Evolutionary conservation across 2,113 vertebrate species (phyloP).

Genomic region (Laterallus jamaicensis): DNA sequence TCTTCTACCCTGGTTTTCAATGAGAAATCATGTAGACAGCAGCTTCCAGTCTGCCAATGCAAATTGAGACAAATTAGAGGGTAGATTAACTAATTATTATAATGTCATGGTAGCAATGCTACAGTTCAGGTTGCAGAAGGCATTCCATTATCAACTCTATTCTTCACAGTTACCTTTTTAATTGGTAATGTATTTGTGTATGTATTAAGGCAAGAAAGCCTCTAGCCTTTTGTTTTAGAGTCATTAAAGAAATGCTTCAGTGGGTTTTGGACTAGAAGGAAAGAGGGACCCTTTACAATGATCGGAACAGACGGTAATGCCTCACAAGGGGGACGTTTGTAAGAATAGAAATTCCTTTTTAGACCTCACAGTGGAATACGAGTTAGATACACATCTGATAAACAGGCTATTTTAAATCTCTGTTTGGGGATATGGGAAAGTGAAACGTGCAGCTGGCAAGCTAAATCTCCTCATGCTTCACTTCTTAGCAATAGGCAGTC

Average conservation of each 20-base stretch:
- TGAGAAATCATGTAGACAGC: background rate
- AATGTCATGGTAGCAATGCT: background rate
- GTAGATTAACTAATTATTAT: slow-evolving; percentile 52
- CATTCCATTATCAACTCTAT: slow-evolving; percentile 18
- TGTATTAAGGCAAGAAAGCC: slow-evolving; percentile 17
- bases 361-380: slow-evolving; percentile 43
- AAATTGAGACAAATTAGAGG: slow-evolving; percentile 59
- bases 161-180: slow-evolving; percentile 49
- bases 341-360: slow-evolving; percentile 62
- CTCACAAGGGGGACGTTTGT: slow-evolving; percentile 51
- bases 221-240: slow-evolving; percentile 13
- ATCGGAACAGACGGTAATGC: slow-evolving; percentile 48
- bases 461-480: slow-evolving; percentile 26
- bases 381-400: slow-evolving; percentile 65
- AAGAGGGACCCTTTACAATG: slow-evolving; percentile 26
- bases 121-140: slow-evolving; percentile 16
- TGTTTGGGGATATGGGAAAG: slow-evolving; percentile 56
- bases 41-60: slow-evolving; percentile 16
- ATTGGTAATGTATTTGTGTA: slow-evolving; percentile 24
- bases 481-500: background rate
- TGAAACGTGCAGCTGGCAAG: slow-evolving; percentile 55
- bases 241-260: slow-evolving; percentile 40
- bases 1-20: background rate
- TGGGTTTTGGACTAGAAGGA: slow-evolving; percentile 30
- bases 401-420: slow-evolving; percentile 53